Base-by-base conservation (phyloP, 2,797 vertebrate species). In the Malacoctenus gilli region DNA sequence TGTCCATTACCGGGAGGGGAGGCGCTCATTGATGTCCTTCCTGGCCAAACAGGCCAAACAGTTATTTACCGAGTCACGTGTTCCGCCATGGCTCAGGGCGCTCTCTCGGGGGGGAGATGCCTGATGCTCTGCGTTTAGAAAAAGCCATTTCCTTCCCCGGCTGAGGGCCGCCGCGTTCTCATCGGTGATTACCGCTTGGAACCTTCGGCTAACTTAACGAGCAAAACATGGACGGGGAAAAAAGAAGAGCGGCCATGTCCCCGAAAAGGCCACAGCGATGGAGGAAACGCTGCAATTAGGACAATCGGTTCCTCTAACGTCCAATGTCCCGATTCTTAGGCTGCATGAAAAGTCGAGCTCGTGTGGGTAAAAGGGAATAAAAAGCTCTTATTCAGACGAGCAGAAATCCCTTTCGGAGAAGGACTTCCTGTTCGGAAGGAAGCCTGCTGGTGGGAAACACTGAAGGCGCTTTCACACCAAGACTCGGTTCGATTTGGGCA, bases 61-160 rank as follows among this genome's bases (percentile, higher is more conserved):
- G 36, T 66, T 73, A 67, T 76, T 79, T 55, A 58, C 14, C 56
- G 55, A 68, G 54, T 72, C 50, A 40, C 69, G 8, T 61, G 61
- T 43, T 54, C 40, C 42, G 34, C 39, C 63, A 72, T 74, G 64
- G 58, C 68, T 78, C 68, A 56, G 36, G 22, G 35, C 2, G 16
- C 48, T 76, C 69, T 72, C 69, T 1, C 6, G 25, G 25, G 30
- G 41, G 61, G 62, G 49, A 57, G 52, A 56, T 32, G 55, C 53
- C 41, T 58, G 28, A 35, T 58, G 43, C 28, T 51, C 50, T 52
- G 46, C 35, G 69, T 68, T 58, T 60, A 56, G 41, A 71, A 57
- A n/a, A 61, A 62, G 16, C 21, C 28, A 55, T 69, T 80, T 83
- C 75, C 82, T 70, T 46, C 32, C 34, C 20, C 34, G 42, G 59